Evolutionary conservation across 37 sponge, comb jelly and placozoan species (phyloP).

Genomic region (Crambe crambe): DNA sequence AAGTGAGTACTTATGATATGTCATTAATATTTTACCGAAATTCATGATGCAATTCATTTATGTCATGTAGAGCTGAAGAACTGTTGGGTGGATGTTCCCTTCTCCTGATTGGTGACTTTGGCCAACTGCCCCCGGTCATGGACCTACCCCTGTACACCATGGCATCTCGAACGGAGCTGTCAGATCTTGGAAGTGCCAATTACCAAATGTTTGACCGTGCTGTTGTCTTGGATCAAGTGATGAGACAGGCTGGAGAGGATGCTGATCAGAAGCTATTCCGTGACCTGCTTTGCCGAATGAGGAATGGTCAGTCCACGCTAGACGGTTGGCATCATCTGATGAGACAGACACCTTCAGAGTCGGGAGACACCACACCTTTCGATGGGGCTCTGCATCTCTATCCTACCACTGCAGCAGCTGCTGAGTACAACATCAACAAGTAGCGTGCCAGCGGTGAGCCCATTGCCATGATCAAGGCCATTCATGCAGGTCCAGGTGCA

Average conservation of each 20-base stretch:
- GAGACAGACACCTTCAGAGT: too few relatives aligned
- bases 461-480: conserved; percentile 58
- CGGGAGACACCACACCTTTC: too few relatives aligned
- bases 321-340: too few relatives aligned
- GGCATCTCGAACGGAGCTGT: neutral
- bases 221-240: too few relatives aligned
- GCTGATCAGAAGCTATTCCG: too few relatives aligned
- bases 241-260: too few relatives aligned
- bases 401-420: conserved; percentile 19
- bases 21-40: neutral
- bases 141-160: conserved; percentile 10
- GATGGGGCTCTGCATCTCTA: conserved; percentile 24
- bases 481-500: conserved; percentile 55
- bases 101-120: conserved; percentile 56
- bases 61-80: neutral
- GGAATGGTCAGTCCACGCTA: too few relatives aligned
- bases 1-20: neutral
- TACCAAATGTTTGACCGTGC: conserved; percentile 46
- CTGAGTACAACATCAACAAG: conserved; percentile 34
- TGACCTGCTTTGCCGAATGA: too few relatives aligned
- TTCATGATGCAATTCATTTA: neutral
- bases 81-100: conserved; percentile 44
- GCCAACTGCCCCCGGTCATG: conserved; percentile 39
- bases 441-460: conserved; percentile 21
- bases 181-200: conserved; percentile 15